phyloP scores from a whole-genome alignment of 2,888 invertebrate genomes.

The Rhaphigaster nebulosa region DNA sequence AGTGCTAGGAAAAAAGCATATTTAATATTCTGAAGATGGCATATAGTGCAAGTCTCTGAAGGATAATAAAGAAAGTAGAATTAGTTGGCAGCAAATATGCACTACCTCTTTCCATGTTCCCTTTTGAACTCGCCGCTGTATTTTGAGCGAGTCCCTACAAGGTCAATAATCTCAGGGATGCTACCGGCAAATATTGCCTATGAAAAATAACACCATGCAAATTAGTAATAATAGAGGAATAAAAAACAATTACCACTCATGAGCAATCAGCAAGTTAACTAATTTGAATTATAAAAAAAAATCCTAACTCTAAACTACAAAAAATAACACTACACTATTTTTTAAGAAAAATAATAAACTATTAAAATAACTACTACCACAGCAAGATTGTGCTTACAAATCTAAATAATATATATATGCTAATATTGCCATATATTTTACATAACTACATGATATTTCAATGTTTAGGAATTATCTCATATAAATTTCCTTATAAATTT shows the following conservation, averaged over 20 bases:
- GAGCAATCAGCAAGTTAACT: slow-evolving; percentile 30
- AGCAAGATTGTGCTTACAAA: not conserved
- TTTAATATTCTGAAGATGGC: slow-evolving; percentile 31
- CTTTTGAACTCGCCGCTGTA: slow-evolving; percentile 99
- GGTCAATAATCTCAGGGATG: slow-evolving; percentile 99
- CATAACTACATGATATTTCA: not conserved
- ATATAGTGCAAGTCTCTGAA: not conserved
- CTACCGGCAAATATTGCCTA: slow-evolving; percentile 99
- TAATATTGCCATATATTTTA: not conserved
- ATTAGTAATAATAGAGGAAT: slow-evolving; percentile 60
- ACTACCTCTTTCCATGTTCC: slow-evolving; percentile 98
- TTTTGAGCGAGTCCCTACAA: slow-evolving; percentile 99
- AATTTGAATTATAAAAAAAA: slow-evolving; percentile 24
- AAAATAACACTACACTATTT: slow-evolving; percentile 12
- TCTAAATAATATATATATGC: not conserved
- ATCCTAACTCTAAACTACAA: slow-evolving; percentile 18
- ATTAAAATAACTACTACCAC: not conserved
- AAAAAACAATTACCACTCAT: slow-evolving; percentile 53
- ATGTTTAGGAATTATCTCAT: slow-evolving; percentile 25
- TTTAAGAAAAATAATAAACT: not conserved
- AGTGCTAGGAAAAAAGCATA: slow-evolving; percentile 16
- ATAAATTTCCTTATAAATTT: not conserved
- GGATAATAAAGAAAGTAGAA: slow-evolving; percentile 15
- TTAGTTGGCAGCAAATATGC: slow-evolving; percentile 63
- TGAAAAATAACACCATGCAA: slow-evolving; percentile 76